Conservation (phyloP, 1,140 invertebrate species). For the Trichomalopsis sarcophagae region DNA sequence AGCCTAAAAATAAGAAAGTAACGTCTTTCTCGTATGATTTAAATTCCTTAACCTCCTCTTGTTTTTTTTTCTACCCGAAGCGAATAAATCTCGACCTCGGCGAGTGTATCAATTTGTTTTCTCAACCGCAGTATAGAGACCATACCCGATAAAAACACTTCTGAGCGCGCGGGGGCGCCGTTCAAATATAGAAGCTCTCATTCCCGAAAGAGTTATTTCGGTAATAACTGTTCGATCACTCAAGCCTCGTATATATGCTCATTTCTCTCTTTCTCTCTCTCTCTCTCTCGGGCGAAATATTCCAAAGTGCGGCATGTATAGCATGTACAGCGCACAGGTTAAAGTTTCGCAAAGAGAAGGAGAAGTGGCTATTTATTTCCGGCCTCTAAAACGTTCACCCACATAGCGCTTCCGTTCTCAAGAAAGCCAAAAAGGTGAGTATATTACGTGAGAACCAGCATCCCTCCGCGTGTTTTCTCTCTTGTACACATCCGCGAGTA, state of each 20-base stretch:
- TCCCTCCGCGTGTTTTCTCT: not conserved
- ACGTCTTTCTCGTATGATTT: not conserved
- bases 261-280: not conserved
- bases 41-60: not conserved
- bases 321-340: too few species aligned
- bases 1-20: not conserved
- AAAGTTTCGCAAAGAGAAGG: not conserved
- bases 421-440: conserved; percentile 3
- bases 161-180: not conserved
- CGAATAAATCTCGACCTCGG: not conserved
- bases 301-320: too few species aligned
- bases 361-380: not conserved
- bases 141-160: not conserved
- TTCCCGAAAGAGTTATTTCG: not conserved
- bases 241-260: not conserved
- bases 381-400: not conserved
- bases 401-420: not conserved
- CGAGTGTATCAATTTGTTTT: not conserved
- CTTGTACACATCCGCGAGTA: not conserved
- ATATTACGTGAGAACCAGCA: conserved; percentile 1
- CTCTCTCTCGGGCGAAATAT: not conserved
- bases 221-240: conserved; percentile 4
- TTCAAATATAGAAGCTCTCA: not conserved
- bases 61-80: not conserved
- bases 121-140: not conserved